Base-by-base conservation (phyloP, 2,888 invertebrate genomes). In the Andrena bucephala region DNA sequence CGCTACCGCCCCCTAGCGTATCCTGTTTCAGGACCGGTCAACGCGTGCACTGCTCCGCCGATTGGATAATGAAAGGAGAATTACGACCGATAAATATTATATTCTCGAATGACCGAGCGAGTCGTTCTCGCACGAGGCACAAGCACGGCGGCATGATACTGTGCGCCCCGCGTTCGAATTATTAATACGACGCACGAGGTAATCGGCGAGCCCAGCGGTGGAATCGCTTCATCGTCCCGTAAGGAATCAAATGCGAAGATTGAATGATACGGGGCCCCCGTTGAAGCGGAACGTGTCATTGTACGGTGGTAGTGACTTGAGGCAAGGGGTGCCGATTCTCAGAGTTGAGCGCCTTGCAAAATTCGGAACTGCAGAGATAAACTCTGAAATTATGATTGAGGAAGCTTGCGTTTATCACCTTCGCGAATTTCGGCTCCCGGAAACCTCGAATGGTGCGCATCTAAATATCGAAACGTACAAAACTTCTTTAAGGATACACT, bases 11-110 rank as follows among this genome's bases (percentile, higher is more conserved):
- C 59, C 50, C 50, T 57, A 27, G 78, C 71, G 73, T 87, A 90
- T 90, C 87, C 86, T 83, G 90, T 90, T 90, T 83, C 88, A 88
- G 89, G 90, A 90, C 77, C 84, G 83, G 83, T 83, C 77, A 73
- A 81, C 78, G 76, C 77, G 67, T 52, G 57, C 31, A 63, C 59
- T 36, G 68, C 67, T 33, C 29, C 20, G 27, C 27, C 73, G 70
- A 79, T 83, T 72, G 83, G 72, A 74, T 77, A 87, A 85, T 80
- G 62, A 71, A 84, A 85, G 86, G 75, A 87, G 77, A 77, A 77
- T 87, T 80, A 54, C 68, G 33, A 67, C 36, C 59, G 73, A 52
- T 70, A 78, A 81, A 80, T 63, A 82, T 82, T 77, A 82, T 77
- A 77, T 75, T 66, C 77, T 57, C 63, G 33, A 10, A 20, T n/a